These are phyloP conservation scores for Yponomeuta evonymella DNA, from an alignment of 2,888 invertebrate genomes.

Conservation along the genomic window DNA sequence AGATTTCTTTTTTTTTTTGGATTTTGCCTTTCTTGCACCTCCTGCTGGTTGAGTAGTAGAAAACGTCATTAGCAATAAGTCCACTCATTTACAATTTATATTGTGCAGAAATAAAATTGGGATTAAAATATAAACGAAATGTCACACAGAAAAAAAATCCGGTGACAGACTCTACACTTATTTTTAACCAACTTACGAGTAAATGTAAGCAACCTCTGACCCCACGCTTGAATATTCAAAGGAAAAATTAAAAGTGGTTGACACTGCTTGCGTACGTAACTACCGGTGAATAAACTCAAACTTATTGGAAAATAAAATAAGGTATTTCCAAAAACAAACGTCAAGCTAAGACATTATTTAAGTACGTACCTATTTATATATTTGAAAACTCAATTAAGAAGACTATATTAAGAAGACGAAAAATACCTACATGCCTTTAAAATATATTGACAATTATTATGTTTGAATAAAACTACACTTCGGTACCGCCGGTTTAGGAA, in stretches of 20 bases:
- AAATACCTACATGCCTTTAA: no score
- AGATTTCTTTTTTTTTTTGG: no score
- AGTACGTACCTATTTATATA: not conserved
- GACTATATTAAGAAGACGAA: not conserved
- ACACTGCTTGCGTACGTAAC: not conserved
- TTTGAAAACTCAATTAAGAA: not conserved
- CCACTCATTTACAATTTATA: no score
- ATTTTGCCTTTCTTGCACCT: no score
- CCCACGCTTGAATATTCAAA: conserved; percentile 49
- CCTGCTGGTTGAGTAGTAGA: no score
- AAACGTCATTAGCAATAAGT: no score
- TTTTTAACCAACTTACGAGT: conserved; percentile 27
- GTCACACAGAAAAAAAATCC: not conserved
- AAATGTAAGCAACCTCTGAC: conserved; percentile 42
- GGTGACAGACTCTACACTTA: conserved; percentile 18
- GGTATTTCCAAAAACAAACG: not conserved
- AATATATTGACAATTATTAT: no score
- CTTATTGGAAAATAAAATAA: not conserved
- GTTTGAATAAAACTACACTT: no score
- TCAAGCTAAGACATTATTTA: not conserved
- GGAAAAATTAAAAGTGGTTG: conserved; percentile 24
- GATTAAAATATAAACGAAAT: not conserved
- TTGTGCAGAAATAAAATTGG: not conserved
- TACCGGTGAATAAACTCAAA: conserved; percentile 16
- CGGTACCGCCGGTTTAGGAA: no score